Percentiles rank a stretch among this genome's conserved stretches.
Conservation (phyloP, 2,113 vertebrate species). For the Xenopus laevis region DNA sequence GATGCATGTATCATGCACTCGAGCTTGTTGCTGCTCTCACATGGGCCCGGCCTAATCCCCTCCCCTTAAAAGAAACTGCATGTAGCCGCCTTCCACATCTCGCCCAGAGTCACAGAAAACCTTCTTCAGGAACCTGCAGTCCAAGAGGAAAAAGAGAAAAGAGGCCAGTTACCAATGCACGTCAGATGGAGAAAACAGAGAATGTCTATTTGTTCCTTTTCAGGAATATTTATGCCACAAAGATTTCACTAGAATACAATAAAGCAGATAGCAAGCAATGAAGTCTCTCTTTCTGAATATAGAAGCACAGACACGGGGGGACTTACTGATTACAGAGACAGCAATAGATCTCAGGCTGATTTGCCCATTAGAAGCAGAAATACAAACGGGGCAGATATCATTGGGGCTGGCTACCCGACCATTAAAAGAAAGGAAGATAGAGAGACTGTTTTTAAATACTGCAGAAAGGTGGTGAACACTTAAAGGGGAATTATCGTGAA, state of each 20-base stretch:
- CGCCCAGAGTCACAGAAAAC: conserved; percentile 94
- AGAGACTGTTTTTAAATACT: too few relatives aligned
- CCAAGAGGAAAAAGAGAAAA: conserved; percentile 79
- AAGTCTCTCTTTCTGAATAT: too few relatives aligned
- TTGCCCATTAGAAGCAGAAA: too few relatives aligned
- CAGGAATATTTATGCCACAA: conserved; percentile 47
- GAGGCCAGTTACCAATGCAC: conserved; percentile 75
- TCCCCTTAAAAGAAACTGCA: conserved; percentile 76
- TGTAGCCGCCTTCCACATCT: conserved; percentile 95
- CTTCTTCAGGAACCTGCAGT: conserved; percentile 99
- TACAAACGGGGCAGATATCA: background rate
- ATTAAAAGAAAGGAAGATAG: too few relatives aligned
- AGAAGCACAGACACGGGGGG: too few relatives aligned
- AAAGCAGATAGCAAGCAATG: background rate
- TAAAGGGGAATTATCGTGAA: too few relatives aligned
- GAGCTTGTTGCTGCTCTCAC: conserved; percentile 80
- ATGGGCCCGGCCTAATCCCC: conserved; percentile 61
- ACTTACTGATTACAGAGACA: too few relatives aligned
- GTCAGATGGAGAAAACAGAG: conserved; percentile 54
- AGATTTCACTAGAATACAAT: background rate
- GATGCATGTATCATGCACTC: conserved; percentile 82
- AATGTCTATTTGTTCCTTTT: background rate
- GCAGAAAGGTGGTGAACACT: too few relatives aligned
- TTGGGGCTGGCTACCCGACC: too few relatives aligned
- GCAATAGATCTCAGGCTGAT: background rate